Evolutionary conservation across 1,140 invertebrate genomes (phyloP).

Genomic region (Zophobas atratus): DNA sequence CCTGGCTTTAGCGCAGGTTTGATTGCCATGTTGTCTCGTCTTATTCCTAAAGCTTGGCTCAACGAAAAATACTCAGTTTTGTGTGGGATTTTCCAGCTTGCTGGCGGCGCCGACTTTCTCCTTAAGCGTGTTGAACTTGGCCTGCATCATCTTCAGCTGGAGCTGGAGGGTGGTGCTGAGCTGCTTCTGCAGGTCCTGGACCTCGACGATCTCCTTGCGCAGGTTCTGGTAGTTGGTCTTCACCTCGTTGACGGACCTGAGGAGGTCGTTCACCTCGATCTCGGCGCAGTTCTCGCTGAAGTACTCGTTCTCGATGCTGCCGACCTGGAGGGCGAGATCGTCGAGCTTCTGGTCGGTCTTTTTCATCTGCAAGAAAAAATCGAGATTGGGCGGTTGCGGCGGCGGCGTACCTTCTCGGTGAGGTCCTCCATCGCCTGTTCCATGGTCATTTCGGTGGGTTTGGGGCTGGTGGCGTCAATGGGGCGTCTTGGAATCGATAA

Average conservation of each 20-base stretch:
- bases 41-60: slow-evolving; percentile 22
- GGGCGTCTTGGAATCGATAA: slow-evolving; percentile 22
- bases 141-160: slow-evolving; percentile 65
- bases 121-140: slow-evolving; percentile 64
- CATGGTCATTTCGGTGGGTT: not conserved
- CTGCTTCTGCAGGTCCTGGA: slow-evolving; percentile 66
- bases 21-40: slow-evolving; percentile 7
- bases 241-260: slow-evolving; percentile 66
- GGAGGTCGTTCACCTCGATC: slow-evolving; percentile 63
- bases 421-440: slow-evolving; percentile 34
- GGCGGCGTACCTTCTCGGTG: slow-evolving; percentile 11
- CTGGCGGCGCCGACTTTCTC: slow-evolving; percentile 55
- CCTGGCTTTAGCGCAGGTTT: slow-evolving; percentile 19
- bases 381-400: not conserved
- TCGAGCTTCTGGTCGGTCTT: slow-evolving; percentile 64
- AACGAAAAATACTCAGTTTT: slow-evolving; percentile 40
- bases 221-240: slow-evolving; percentile 66
- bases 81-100: not conserved
- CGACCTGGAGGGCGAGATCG: slow-evolving; percentile 63
- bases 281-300: slow-evolving; percentile 62
- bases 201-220: slow-evolving; percentile 65
- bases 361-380: slow-evolving; percentile 62
- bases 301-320: slow-evolving; percentile 65
- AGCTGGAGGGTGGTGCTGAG: slow-evolving; percentile 63
- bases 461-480: not conserved